Evolutionary conservation across 2,797 vertebrate genomes (phyloP).

Genomic region (Sorex maritimensis): DNA sequence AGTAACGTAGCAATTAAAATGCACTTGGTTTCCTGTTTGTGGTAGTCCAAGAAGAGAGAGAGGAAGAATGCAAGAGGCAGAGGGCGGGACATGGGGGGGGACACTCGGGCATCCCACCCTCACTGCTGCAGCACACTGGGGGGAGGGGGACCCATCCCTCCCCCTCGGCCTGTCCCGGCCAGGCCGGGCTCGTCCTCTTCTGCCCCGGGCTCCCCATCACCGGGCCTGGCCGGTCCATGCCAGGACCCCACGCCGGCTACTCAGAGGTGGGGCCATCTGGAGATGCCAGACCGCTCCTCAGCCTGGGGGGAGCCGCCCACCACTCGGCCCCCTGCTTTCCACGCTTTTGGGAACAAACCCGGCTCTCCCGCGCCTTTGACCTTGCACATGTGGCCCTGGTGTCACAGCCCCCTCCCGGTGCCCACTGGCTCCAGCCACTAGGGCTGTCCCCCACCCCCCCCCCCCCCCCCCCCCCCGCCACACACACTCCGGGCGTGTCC

Average conservation of each 20-base stretch:
- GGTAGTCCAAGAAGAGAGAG: constrained; percentile 22
- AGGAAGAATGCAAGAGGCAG: neutral
- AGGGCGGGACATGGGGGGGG: neutral
- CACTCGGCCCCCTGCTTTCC: neutral
- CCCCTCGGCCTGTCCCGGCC: neutral
- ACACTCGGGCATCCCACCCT: neutral
- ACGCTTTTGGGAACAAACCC: constrained; percentile 32
- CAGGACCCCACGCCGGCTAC: neutral
- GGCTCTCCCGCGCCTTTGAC: neutral
- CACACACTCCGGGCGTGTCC: neutral
- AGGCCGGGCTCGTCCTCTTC: neutral
- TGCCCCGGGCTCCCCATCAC: neutral
- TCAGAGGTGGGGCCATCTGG: neutral
- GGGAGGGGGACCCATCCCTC: neutral
- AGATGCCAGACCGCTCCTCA: too few relatives aligned
- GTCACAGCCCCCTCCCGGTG: neutral
- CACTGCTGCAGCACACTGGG: neutral
- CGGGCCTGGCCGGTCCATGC: neutral
- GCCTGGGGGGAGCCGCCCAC: neutral
- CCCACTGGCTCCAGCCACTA: constrained; percentile 8
- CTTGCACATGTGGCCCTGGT: constrained; percentile 15
- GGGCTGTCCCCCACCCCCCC: neutral
- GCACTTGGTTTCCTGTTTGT: constrained; percentile 59
- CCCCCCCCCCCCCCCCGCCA: rapidly evolving
- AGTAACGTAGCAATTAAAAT: constrained; percentile 55